Evolutionary conservation across 2,797 vertebrate genomes (phyloP), one percentile per base, ranked within the genome.

Genomic region (Trachurus trachurus): DNA sequence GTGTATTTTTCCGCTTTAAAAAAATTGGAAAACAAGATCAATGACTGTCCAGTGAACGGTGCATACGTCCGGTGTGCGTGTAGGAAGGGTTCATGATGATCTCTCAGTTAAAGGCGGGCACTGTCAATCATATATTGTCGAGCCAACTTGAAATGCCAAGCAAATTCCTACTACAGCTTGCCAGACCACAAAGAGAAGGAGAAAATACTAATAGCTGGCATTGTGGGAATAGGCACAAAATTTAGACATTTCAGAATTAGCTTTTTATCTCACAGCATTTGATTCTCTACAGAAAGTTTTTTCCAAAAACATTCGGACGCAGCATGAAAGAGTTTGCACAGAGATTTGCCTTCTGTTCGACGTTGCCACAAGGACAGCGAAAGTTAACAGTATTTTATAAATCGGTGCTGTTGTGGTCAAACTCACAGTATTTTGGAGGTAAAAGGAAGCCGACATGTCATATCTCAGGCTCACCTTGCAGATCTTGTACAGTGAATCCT

Each of bases 401-500:
- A 54, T 63, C 29, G 5, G 3, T 34, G 29, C 42, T 39, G 12
- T 9, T 47, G n/a, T 47, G 0, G 15, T 44, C 17, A 31, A 39
- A 74, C 45, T 34, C 3, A 59, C 53, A 10, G 47, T 22, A 31
- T 47, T 47, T 0, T 69, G 50, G 22, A 47, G 26, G 4, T 61
- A 21, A 53, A 12, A 26, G 31, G 66, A 13, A 34, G 31, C 6
- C 19, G 42, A 2, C 5, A 52, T 16, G 9, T 21, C 16, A 62
- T 13, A 7, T 60, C 57, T 73, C 31, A 44, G 34, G 9, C 91
- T 90, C 89, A 99, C 98, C 97, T 99, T 99, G 90, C 98, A 99
- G 91, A 99, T 99, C 92, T 99, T 99, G 84, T 98, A 99, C 1
- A 99, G 95, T 3, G 98, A 97, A 83, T 99, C 98, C 73, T 99